Conservation (phyloP, 2,888 invertebrate species). For the Ophion obscuratus region DNA sequence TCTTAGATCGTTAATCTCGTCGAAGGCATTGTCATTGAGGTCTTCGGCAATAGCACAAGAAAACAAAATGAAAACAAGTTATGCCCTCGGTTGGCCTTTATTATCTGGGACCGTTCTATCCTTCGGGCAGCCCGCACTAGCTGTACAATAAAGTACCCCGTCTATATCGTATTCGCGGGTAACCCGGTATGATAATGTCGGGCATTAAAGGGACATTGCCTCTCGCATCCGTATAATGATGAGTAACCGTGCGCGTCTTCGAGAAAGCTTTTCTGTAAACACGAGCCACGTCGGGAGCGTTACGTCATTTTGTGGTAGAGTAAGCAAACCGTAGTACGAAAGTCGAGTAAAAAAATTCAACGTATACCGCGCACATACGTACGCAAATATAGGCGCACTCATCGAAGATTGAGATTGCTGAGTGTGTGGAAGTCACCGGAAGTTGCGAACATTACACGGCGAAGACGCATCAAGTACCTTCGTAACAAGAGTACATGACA, state of each 20-base stretch:
- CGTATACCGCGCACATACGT: background rate
- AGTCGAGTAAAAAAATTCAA: slow-evolving; percentile 41
- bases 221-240: slow-evolving; percentile 60
- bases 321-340: slow-evolving; percentile 59
- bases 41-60: background rate
- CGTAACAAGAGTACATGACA: too few relatives aligned
- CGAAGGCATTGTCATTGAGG: background rate
- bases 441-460: too few relatives aligned
- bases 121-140: background rate
- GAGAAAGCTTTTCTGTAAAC: slow-evolving; percentile 39
- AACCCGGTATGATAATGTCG: slow-evolving; percentile 67
- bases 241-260: slow-evolving; percentile 53
- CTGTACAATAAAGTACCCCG: background rate
- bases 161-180: slow-evolving; percentile 37
- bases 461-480: too few relatives aligned
- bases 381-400: background rate
- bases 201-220: slow-evolving; percentile 69
- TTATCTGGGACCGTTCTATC: background rate
- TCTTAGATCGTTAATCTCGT: background rate
- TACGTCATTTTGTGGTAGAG: slow-evolving; percentile 68
- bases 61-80: background rate
- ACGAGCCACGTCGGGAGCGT: slow-evolving; percentile 42
- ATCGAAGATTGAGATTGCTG: too few relatives aligned
- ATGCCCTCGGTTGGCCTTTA: background rate
- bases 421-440: too few relatives aligned